Base-by-base conservation (phyloP, 2,888 invertebrate species). In the Nephrocerus scutellatus region DNA sequence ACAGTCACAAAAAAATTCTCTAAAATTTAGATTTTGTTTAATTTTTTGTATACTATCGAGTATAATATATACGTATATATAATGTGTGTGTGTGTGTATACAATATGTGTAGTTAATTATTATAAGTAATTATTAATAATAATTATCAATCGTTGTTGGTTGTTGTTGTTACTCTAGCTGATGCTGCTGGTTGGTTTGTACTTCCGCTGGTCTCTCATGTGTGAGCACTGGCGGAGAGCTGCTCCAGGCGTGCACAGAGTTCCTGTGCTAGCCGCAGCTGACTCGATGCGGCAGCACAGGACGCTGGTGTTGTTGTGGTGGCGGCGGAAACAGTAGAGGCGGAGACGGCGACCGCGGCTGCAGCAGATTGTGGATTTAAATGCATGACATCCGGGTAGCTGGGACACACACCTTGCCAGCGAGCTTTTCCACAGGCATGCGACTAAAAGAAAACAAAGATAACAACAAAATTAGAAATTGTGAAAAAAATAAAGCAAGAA, bases 371-470 rank as follows among this genome's bases (percentile, higher is more conserved):
- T 32, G 50, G 36, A 43, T 56, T 54, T 30, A 59, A 56, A 34
- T 60, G 58, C 35, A 51, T 37, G 43, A 53, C 47, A 48, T 67
- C 66, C 24, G 58, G 72, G 57, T 51, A 73, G 62, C 52, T 72
- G 57, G 59, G 67, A 59, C 83, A 83, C 47, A 77, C 75, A 30
- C 83, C 83, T 55, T 74, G 71, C 82, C 82, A 83, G 53, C 77
- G 76, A 45, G 82, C 82, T 64, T 80, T 80, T 46, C 77, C 75
- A 56, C 76, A 76, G 36, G 80, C 76, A 62, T 82, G 82, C 30
- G 81, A 80, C 82, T 82, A 48, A 47, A 36, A 42, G 20, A 40
- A 39, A 36, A 14, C 18, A 32, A 30, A 33, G 8, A 35, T n/a
- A 14, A 15, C 9, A 30, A 30, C 6, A 10, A 5, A 16, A 30